Base-by-base conservation (phyloP, 2,113 vertebrate species). In the Hippocampus comes region DNA sequence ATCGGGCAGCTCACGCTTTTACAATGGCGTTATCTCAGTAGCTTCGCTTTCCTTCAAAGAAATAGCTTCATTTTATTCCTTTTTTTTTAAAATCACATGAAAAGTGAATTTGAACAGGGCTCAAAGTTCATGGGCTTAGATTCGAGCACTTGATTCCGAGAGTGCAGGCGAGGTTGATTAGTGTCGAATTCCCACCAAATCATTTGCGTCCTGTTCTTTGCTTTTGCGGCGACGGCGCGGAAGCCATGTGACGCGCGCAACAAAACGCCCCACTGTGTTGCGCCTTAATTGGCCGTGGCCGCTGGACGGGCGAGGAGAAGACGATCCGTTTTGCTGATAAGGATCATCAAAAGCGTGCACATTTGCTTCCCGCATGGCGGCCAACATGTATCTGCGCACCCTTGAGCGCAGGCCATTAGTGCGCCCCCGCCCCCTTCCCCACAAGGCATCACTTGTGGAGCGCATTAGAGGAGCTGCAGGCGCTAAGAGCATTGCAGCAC, bases 401-500 rank as follows among this genome's bases (percentile, higher is more conserved):
- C 27, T 30, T 34, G 59, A 23, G 59, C 15, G 59, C 27, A 9
- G 15, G 15, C 42, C 64, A 66, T 66, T 66, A 66, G 64, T 7
- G 43, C 42, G 8, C 15, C 17, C 48, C 49, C 20, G 2, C 7
- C 20, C 20, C 51, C 30, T 10, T n/a, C 17, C 63, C 64, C 42
- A 42, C 43, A 9, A 18, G 59, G 64, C 43, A 66, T 66, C 64
- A 46, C 64, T 66, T 66, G 64, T 66, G 64, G 64, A 66, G 64
- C n/a, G 64, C 64, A 66, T 66, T 66, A 64, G 75, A 77, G 74
- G 72, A 88, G 82, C 64, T 63, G 59, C 68, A 81, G 82, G 84
- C 83, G 84, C 81, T 86, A 88, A 91, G 88, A 84, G 85, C 86
- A 86, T 86, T 88, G 76, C 67, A 86, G 82, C 80, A 81, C 84